These are phyloP conservation scores for Saimiri boliviensis DNA, from an alignment of 2,113 vertebrate species.

Conservation along the genomic window DNA sequence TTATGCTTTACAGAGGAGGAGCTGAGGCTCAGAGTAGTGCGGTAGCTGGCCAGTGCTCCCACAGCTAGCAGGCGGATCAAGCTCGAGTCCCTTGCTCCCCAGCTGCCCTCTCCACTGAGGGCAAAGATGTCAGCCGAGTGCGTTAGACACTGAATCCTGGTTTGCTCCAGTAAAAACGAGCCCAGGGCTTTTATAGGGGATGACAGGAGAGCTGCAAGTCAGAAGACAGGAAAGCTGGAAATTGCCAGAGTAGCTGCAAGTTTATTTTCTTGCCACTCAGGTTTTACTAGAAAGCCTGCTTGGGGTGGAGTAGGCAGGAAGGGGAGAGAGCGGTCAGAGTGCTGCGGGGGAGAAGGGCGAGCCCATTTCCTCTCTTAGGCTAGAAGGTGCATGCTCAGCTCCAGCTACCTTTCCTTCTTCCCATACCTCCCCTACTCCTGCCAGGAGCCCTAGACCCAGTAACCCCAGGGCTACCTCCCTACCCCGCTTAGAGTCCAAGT, in stretches of 20 bases:
- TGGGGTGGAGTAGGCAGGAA: not conserved
- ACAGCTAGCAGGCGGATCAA: not conserved
- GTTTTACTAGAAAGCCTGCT: slow-evolving; percentile 48
- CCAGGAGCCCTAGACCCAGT: not conserved
- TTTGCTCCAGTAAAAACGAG: no score
- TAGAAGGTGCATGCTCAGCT: not conserved
- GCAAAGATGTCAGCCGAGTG: not conserved
- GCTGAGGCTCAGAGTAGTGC: no score
- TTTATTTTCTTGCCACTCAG: not conserved
- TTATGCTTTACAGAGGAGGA: not conserved
- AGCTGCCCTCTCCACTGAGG: not conserved
- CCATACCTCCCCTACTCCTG: not conserved
- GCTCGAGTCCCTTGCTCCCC: not conserved
- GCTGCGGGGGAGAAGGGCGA: not conserved
- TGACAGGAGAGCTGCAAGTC: not conserved
- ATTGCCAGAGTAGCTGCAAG: not conserved
- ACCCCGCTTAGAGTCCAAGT: not conserved
- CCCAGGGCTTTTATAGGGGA: not conserved
- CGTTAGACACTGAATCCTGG: fast-evolving
- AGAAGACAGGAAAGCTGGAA: not conserved
- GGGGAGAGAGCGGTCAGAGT: not conserved
- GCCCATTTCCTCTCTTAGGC: not conserved
- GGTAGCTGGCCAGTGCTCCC: not conserved
- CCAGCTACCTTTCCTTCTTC: not conserved
- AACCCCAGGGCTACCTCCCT: not conserved